Evolutionary conservation across 2,888 invertebrate species (phyloP).

Genomic region (Stratiomys singularior): DNA sequence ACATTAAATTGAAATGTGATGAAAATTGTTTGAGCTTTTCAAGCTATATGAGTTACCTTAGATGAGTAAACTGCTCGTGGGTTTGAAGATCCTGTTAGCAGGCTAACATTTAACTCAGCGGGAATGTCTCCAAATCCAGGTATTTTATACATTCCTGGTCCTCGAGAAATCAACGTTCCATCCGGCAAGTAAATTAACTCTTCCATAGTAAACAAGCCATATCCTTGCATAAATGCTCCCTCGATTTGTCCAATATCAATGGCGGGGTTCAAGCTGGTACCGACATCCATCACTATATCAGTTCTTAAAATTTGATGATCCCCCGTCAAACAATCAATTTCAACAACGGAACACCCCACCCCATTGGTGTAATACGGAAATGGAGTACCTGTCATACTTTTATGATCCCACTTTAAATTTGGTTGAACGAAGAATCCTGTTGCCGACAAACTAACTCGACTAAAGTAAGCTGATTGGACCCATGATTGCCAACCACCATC

Average conservation of each 20-base stretch:
- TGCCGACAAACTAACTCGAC: slow-evolving; percentile 82
- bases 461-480: slow-evolving; percentile 80
- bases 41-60: slow-evolving; percentile 72
- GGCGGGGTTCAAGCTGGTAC: slow-evolving; percentile 94
- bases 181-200: slow-evolving; percentile 87
- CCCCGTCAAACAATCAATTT: slow-evolving; percentile 93
- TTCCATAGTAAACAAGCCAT: slow-evolving; percentile 91
- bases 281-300: slow-evolving; percentile 97
- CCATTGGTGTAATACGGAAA: slow-evolving; percentile 91
- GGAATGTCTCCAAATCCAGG: slow-evolving; percentile 95
- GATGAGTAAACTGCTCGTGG: slow-evolving; percentile 94
- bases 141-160: slow-evolving; percentile 94
- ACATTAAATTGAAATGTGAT: slow-evolving; percentile 54
- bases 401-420: slow-evolving; percentile 76
- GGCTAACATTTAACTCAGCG: slow-evolving; percentile 88
- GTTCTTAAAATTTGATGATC: slow-evolving; percentile 89
- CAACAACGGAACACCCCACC: slow-evolving; percentile 87
- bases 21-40: not conserved
- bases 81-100: slow-evolving; percentile 91
- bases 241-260: slow-evolving; percentile 97
- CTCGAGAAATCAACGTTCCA: slow-evolving; percentile 83
- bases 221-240: slow-evolving; percentile 94
- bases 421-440: slow-evolving; percentile 86
- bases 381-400: slow-evolving; percentile 75
- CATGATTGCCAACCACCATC: slow-evolving; percentile 85